Evolutionary conservation across 2,113 vertebrate species (phyloP), one percentile per base, ranked within the genome.

Genomic region (Tauraco erythrolophus): DNA sequence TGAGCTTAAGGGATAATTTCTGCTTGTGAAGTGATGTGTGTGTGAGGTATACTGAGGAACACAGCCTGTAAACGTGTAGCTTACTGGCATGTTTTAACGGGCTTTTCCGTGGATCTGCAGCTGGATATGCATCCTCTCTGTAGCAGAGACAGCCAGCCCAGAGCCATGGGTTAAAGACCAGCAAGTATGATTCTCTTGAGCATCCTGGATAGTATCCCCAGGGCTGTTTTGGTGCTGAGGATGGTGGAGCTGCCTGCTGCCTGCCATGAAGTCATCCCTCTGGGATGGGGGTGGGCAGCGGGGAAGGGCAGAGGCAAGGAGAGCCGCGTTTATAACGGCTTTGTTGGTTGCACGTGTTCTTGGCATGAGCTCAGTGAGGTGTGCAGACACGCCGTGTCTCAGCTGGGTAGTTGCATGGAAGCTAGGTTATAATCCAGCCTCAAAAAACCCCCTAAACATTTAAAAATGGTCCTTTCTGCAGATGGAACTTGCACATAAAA

Each of bases 281-380:
- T 84, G n/a, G 16, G 5, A 10, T 71, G 51, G 51, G 58, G 46
- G 16, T 17, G 3, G 33, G 21, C 33, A 51, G 28, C 3, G 2
- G 58, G 16, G 45, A 84, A 60, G n/a, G 22, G 17, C 15, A 65
- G n/a, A 14, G 31, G 48, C 43, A 48, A 35, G 25, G 70, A 81
- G 14, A 74, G 18, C 13, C 1, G 0, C 2, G 0, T 70, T 82
- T 85, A 4, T 53, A 57, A 57, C n/a, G 0, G 1, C 51, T 53
- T 31, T 48, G 23, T 51, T 78, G 23, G 8, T 58, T 90, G 39
- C 4, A 9, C 15, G 6, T 4, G 0, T 71, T 78, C 41, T 46
- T 91, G 56, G 18, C 9, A 2, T 7, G 48, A 83, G 14, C n/a
- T 94, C 21, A 30, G 11, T 61, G 61, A 62, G 31, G 15, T 70